Evolutionary conservation across 1,140 invertebrate genomes (phyloP).

Genomic region (Drosophila sechellia): DNA sequence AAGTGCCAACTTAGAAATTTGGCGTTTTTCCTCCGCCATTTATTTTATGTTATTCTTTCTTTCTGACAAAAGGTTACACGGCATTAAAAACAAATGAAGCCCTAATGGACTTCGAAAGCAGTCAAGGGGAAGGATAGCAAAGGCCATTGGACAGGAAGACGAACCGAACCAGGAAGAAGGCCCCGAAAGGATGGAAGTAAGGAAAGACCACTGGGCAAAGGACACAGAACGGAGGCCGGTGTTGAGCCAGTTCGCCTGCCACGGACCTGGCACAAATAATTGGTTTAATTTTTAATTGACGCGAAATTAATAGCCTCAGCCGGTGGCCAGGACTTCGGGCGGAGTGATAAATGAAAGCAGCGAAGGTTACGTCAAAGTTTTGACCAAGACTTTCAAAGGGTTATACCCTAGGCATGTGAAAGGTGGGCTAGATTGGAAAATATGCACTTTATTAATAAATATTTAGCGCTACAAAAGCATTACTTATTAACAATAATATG

Average conservation of each 20-base stretch:
- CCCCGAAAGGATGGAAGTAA: not conserved
- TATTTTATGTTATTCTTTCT: conserved; percentile 67
- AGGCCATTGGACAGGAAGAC: conserved; percentile 5
- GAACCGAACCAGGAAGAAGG: not conserved
- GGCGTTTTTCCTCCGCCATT: conserved; percentile 18
- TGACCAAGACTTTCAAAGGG: conserved; percentile 17
- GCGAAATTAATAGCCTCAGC: conserved; percentile 79
- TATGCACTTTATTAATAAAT: not conserved
- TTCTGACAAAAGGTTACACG: conserved; percentile 75
- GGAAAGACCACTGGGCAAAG: not conserved
- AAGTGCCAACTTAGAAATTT: conserved; percentile 78
- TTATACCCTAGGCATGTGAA: conserved; percentile 15
- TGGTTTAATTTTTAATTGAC: conserved; percentile 83
- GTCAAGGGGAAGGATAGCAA: conserved; percentile 40
- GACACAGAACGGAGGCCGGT: conserved; percentile 13
- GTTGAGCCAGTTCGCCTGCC: conserved; percentile 40
- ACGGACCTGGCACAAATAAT: conserved; percentile 70
- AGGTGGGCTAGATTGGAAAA: no score
- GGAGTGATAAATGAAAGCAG: conserved; percentile 56
- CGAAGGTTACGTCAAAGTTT: conserved; percentile 31
- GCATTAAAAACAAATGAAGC: conserved; percentile 82
- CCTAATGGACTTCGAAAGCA: conserved; percentile 78
- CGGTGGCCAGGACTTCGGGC: conserved; percentile 30
- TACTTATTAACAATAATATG: not conserved
- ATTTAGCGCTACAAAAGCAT: no score